Conservation (phyloP, 2,797 vertebrate genomes). For the Oryzias sinensis region DNA sequence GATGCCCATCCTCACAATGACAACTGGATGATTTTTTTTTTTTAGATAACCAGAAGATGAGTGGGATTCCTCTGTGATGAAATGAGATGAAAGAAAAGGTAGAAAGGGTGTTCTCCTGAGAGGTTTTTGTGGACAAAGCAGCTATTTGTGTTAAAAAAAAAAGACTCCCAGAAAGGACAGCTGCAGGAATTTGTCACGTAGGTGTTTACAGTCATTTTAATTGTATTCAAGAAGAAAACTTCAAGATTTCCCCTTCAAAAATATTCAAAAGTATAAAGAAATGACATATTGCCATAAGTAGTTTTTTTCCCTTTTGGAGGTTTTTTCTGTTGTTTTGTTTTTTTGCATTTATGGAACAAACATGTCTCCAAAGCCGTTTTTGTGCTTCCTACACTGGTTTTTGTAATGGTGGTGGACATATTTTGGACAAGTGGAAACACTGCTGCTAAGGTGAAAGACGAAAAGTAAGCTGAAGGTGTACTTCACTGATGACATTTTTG, state of each 20-base stretch:
- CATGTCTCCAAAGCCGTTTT: constrained; percentile 49
- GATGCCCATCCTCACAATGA: constrained; percentile 63
- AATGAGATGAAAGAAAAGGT: constrained; percentile 4
- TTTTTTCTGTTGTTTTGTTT: constrained; percentile 53
- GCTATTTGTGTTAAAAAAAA: constrained; percentile 3
- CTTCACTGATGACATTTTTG: constrained; percentile 41
- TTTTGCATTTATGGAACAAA: constrained; percentile 50
- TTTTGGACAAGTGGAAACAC: constrained; percentile 44
- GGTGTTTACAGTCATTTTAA: constrained; percentile 32
- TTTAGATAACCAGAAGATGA: constrained; percentile 13
- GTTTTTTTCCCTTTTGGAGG: constrained; percentile 29
- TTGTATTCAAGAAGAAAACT: constrained; percentile 32
- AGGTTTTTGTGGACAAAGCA: too few relatives aligned
- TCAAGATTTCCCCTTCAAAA: constrained; percentile 32
- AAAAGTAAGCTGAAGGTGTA: constrained; percentile 44
- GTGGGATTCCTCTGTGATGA: constrained; percentile 10
- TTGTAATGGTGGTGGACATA: constrained; percentile 62
- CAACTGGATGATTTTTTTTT: constrained; percentile 27
- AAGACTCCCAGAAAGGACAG: constrained; percentile 7
- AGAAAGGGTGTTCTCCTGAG: too few relatives aligned
- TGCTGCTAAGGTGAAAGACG: constrained; percentile 58
- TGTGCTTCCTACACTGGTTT: constrained; percentile 64
- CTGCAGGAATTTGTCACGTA: constrained; percentile 13
- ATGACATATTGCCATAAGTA: constrained; percentile 42
- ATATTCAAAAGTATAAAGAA: constrained; percentile 28